phyloP scores from a whole-genome alignment of 2,888 invertebrate genomes.

The Oegoconia quadripuncta region DNA sequence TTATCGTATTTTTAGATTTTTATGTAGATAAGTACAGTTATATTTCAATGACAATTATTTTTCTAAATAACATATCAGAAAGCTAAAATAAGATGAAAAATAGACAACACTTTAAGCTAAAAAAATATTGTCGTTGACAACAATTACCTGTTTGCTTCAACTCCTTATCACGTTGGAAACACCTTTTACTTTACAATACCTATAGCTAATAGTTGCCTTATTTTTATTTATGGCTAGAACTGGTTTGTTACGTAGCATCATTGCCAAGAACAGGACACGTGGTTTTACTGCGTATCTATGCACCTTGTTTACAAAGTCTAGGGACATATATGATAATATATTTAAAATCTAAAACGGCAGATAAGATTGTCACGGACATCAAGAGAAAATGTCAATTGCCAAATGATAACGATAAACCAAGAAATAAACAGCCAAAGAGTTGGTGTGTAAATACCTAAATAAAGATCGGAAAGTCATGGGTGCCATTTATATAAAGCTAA shows the following conservation, averaged over 20 bases:
- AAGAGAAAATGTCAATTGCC: too few relatives aligned
- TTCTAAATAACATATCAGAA: not conserved
- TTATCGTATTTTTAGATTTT: slow-evolving; percentile 1
- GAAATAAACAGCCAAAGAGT: too few relatives aligned
- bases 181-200: slow-evolving; percentile 31
- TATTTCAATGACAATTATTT: not conserved
- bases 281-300: slow-evolving; percentile 15
- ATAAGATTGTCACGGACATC: too few relatives aligned
- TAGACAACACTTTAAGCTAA: not conserved
- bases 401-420: too few relatives aligned
- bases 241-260: slow-evolving; percentile 44
- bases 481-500: too few relatives aligned
- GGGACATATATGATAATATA: slow-evolving; percentile 2
- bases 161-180: slow-evolving; percentile 27
- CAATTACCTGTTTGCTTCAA: slow-evolving; percentile 1
- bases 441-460: too few relatives aligned
- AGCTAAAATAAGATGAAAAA: too few relatives aligned
- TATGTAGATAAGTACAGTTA: too few relatives aligned
- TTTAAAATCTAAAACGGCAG: slow-evolving; percentile 25
- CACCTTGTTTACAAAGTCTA: slow-evolving; percentile 24
- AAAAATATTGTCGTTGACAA: not conserved
- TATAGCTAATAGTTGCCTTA: slow-evolving; percentile 38
- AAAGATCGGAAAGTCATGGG: too few relatives aligned
- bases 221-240: slow-evolving; percentile 42
- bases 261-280: slow-evolving; percentile 28